Conservation (phyloP, 2,888 invertebrate species). For the Lithophane leautieri region DNA sequence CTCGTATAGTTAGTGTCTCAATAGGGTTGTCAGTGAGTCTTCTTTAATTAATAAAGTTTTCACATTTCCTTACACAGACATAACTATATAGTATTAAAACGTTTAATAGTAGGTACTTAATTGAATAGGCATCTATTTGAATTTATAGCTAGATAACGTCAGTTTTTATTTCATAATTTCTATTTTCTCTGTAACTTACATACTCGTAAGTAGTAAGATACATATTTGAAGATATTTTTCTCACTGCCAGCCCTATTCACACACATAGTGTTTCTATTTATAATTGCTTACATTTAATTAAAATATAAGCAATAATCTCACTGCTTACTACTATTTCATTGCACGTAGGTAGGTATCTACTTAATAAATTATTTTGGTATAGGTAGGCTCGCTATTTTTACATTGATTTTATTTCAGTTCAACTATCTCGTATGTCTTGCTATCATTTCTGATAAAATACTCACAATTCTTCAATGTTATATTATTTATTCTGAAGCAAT, state of each 20-base stretch:
- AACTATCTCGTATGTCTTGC: not conserved
- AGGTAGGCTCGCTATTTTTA: not conserved
- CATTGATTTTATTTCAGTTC: not conserved
- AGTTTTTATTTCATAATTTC: not conserved
- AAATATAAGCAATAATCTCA: slow-evolving; percentile 3
- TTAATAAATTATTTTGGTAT: not conserved
- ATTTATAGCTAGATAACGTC: not conserved
- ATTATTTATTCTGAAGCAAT: slow-evolving; percentile 4
- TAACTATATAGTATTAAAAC: not conserved
- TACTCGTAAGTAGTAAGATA: too few species aligned
- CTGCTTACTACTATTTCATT: not conserved
- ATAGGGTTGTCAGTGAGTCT: slow-evolving; percentile 73
- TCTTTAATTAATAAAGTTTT: slow-evolving; percentile 38
- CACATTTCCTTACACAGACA: not conserved
- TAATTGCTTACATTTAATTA: slow-evolving; percentile 9
- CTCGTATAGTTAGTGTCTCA: slow-evolving; percentile 76
- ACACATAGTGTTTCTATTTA: slow-evolving; percentile 6
- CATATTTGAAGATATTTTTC: too few species aligned
- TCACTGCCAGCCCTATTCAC: slow-evolving; percentile 4
- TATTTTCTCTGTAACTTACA: not conserved
- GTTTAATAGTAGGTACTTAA: not conserved
- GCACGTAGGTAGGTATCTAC: not conserved
- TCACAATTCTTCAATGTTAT: not conserved
- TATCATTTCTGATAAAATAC: not conserved
- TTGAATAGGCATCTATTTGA: not conserved